Conservation (phyloP, 1,140 invertebrate genomes). For the Watersipora subatra region DNA sequence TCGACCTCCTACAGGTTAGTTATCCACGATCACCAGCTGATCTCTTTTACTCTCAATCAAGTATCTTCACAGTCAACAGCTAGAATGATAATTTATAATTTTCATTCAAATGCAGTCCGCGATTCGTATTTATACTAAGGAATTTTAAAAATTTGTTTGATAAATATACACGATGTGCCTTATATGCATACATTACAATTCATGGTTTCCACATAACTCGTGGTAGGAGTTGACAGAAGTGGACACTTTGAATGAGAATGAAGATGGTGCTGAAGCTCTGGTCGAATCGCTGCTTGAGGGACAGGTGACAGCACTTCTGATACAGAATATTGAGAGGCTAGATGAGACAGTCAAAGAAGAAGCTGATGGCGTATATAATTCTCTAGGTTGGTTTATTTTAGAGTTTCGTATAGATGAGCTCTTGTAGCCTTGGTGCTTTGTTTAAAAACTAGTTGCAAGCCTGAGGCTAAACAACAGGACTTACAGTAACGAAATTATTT, state of each 20-base stretch:
- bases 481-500: too few relatives aligned
- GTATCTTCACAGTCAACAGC: too few relatives aligned
- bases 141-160: too few relatives aligned
- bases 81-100: too few relatives aligned
- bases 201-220: too few relatives aligned
- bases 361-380: conserved; percentile 88
- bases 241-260: conserved; percentile 75
- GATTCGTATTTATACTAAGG: too few relatives aligned
- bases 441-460: background rate
- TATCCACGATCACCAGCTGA: too few relatives aligned
- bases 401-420: background rate
- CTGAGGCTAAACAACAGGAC: background rate
- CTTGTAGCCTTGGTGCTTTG: background rate
- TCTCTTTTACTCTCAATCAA: too few relatives aligned
- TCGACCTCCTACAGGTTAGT: conserved; percentile 45
- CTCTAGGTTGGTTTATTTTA: conserved; percentile 58
- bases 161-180: too few relatives aligned
- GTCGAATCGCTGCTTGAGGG: conserved; percentile 56
- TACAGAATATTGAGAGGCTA: conserved; percentile 81
- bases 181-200: too few relatives aligned
- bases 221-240: conserved; percentile 76
- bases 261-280: conserved; percentile 42
- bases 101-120: too few relatives aligned
- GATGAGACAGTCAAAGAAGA: conserved; percentile 91
- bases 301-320: conserved; percentile 75